These are phyloP conservation scores for Todiramphus saurophagus DNA, from an alignment of 2,113 vertebrate genomes.

Conservation along the genomic window DNA sequence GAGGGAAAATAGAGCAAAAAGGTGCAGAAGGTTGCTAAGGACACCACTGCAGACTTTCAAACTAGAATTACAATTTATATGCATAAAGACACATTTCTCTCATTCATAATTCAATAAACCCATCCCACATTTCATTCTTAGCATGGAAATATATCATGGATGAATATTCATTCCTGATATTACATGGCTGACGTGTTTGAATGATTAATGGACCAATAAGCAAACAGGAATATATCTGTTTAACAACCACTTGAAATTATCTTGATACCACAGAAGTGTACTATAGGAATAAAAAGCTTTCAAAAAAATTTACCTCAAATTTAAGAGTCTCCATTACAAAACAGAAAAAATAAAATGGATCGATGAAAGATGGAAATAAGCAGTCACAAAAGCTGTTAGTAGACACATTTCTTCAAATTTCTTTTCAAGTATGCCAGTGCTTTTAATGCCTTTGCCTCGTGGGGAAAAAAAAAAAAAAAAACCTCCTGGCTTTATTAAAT, in stretches of 20 bases:
- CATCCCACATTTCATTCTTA: neutral
- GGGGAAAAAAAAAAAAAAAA: neutral
- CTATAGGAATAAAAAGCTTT: constrained; percentile 12
- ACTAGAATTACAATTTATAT: neutral
- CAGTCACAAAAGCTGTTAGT: constrained; percentile 37
- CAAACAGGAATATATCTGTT: neutral
- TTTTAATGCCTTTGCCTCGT: neutral
- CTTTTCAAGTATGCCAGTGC: neutral
- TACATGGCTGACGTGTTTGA: neutral
- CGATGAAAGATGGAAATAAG: constrained; percentile 74
- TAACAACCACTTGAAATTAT: constrained; percentile 13
- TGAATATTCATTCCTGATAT: constrained; percentile 4
- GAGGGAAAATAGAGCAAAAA: neutral
- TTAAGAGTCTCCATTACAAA: constrained; percentile 82
- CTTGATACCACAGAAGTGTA: constrained; percentile 1
- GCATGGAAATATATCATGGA: neutral
- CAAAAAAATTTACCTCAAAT: constrained; percentile 80
- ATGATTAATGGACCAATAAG: neutral
- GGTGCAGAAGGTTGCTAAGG: neutral
- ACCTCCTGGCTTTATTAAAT: neutral
- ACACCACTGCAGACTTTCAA: neutral
- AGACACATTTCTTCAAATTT: constrained; percentile 8
- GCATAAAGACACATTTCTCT: neutral
- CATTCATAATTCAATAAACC: neutral
- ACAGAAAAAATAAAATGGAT: constrained; percentile 71